Conservation (phyloP, 2,797 vertebrate species). For the Chrysocyon brachyurus region DNA sequence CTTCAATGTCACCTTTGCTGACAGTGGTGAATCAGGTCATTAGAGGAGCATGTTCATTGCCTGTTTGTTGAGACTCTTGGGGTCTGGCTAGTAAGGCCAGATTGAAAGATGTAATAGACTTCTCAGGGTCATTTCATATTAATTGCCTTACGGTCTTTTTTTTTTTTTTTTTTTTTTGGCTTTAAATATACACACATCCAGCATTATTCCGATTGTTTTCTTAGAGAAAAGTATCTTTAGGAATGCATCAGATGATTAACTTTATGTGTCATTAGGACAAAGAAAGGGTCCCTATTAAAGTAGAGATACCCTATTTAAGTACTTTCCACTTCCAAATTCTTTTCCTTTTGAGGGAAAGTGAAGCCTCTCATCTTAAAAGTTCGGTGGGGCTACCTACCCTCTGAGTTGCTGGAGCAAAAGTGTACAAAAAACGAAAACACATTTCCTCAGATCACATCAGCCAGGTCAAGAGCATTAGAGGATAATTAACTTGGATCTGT, state of each 20-base stretch:
- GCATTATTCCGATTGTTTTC: background rate
- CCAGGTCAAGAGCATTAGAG: background rate
- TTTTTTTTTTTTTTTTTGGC: background rate
- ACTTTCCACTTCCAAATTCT: background rate
- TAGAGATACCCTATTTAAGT: background rate
- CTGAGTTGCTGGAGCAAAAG: background rate
- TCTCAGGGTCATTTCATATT: background rate
- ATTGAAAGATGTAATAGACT: background rate
- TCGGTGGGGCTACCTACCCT: background rate
- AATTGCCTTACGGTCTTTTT: background rate
- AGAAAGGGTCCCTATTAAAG: background rate
- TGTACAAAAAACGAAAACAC: background rate
- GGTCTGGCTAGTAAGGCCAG: conserved; percentile 42
- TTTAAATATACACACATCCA: background rate
- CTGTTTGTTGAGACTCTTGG: conserved; percentile 32
- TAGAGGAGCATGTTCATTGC: background rate
- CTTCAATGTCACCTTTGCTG: conserved; percentile 53
- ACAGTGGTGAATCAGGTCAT: background rate
- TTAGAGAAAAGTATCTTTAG: background rate
- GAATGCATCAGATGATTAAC: background rate
- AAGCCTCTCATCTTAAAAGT: background rate
- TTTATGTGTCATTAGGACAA: background rate
- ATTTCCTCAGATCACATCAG: background rate
- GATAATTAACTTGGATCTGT: background rate
- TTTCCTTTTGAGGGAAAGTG: background rate